phyloP scores from a whole-genome alignment of 2,888 invertebrate genomes.

The Machimus atricapillus region DNA sequence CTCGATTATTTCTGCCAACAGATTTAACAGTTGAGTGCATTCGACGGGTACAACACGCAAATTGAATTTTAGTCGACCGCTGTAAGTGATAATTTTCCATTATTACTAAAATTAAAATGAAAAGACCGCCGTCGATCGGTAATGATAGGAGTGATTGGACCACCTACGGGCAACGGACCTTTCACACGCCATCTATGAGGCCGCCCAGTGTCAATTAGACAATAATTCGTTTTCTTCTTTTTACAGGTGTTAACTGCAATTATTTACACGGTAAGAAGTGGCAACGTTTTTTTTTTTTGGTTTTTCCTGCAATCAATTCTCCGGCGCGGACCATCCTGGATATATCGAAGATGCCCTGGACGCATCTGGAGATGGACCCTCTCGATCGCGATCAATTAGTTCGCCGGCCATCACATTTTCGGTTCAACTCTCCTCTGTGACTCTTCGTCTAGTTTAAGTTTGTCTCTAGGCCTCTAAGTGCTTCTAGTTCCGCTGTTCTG shows the following conservation, averaged over 20 bases:
- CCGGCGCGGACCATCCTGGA: not conserved
- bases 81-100: constrained; percentile 26
- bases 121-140: constrained; percentile 4
- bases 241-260: constrained; percentile 36
- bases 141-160: constrained; percentile 20
- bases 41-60: not conserved
- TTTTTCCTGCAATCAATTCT: not conserved
- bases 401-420: constrained; percentile 11
- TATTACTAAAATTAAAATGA: constrained; percentile 31
- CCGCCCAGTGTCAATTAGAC: not conserved
- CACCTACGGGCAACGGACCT: not conserved
- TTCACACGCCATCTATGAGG: constrained; percentile 10
- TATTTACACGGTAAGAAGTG: constrained; percentile 27
- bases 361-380: not conserved
- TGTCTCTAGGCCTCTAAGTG: not conserved
- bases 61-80: constrained; percentile 13
- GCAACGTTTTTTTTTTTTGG: constrained; percentile 32
- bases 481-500: not conserved
- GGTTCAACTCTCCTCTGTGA: constrained; percentile 7
- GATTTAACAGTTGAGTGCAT: not conserved
- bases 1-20: constrained; percentile 13
- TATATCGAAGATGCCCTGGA: not conserved
- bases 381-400: not conserved
- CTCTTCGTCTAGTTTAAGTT: not conserved
- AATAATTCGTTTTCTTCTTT: constrained; percentile 5